These are phyloP conservation scores for Siniperca scherzeri DNA, from an alignment of 2,797 vertebrate genomes.

Conservation along the genomic window DNA sequence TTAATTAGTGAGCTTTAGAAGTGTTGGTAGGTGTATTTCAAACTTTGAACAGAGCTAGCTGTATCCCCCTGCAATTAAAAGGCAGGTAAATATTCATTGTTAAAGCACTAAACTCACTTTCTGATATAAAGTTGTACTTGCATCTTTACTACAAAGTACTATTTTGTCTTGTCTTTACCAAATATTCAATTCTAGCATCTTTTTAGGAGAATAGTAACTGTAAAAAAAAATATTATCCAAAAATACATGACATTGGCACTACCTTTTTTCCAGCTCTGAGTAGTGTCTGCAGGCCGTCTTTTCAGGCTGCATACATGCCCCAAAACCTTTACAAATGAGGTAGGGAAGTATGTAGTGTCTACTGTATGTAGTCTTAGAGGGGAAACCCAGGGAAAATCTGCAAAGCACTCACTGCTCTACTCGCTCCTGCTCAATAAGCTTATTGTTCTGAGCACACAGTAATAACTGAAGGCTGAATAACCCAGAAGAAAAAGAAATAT, in stretches of 20 bases:
- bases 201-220: not conserved
- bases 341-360: not conserved
- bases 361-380: not conserved
- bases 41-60: too few relatives aligned
- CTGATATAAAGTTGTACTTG: not conserved
- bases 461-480: conserved; percentile 40
- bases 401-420: not conserved
- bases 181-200: not conserved
- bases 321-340: not conserved
- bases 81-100: not conserved
- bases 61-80: too few relatives aligned
- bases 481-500: conserved; percentile 2
- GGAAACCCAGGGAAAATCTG: not conserved
- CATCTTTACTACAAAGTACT: not conserved
- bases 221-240: not conserved
- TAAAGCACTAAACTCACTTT: not conserved
- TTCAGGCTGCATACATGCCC: not conserved
- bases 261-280: not conserved
- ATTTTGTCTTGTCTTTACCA: not conserved
- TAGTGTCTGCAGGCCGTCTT: not conserved
- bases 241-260: not conserved
- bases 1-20: too few relatives aligned
- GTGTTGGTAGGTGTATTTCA: too few relatives aligned
- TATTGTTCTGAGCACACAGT: conserved; percentile 31
- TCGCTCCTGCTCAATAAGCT: conserved; percentile 2